Conservation (phyloP, 2,797 vertebrate genomes). For the Ataeniobius toweri region DNA sequence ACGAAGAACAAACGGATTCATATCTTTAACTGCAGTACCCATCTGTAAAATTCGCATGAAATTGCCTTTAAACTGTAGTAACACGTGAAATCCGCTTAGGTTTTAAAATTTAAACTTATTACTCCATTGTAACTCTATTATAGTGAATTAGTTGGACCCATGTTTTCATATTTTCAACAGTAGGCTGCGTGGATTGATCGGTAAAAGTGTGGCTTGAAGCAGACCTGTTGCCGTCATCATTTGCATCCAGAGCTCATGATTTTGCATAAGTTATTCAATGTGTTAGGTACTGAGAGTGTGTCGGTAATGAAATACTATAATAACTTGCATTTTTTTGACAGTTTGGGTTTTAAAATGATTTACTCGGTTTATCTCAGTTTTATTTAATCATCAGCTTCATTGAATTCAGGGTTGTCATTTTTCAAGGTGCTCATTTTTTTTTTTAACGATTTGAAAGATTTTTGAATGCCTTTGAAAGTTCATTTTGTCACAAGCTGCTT, state of each 20-base stretch:
- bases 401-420: neutral
- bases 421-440: too few species aligned
- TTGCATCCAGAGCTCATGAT: slow-evolving; percentile 44
- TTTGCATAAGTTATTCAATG: slow-evolving; percentile 44
- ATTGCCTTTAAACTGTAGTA: neutral
- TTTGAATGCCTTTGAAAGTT: neutral
- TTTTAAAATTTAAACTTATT: too few species aligned
- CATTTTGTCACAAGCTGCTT: neutral
- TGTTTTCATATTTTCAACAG: slow-evolving; percentile 8
- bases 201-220: slow-evolving; percentile 28
- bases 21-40: neutral
- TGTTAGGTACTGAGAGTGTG: slow-evolving; percentile 17
- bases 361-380: neutral
- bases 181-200: slow-evolving; percentile 4
- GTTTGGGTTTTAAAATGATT: neutral
- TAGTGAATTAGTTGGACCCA: slow-evolving; percentile 5
- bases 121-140: neutral
- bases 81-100: neutral
- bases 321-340: neutral
- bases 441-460: neutral
- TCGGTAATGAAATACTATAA: neutral
- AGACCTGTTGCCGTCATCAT: slow-evolving; percentile 30
- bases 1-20: neutral
- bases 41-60: neutral
- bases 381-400: neutral